Conservation (phyloP, 2,888 invertebrate species). For the Pseudanteris insignis region DNA sequence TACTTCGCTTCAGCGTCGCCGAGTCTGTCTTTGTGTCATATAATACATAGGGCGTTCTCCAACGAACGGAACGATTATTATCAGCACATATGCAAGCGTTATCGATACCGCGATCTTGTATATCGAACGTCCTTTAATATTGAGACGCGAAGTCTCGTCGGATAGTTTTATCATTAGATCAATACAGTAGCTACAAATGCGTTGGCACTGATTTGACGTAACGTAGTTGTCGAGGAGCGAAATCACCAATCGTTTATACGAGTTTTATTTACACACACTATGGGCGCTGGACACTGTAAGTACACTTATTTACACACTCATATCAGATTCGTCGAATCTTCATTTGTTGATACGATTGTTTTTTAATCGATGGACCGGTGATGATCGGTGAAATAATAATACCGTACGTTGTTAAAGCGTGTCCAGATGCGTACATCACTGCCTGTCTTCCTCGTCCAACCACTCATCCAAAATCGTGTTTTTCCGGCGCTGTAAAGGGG, state of each 20-base stretch:
- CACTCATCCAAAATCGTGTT: constrained; percentile 59
- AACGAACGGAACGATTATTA: too few relatives aligned
- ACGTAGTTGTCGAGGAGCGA: neutral
- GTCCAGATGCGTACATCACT: too few relatives aligned
- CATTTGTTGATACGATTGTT: too few relatives aligned
- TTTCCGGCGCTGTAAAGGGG: constrained; percentile 56
- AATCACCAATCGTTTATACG: constrained; percentile 18
- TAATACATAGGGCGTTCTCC: too few relatives aligned
- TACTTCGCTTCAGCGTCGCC: too few relatives aligned
- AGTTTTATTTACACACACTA: constrained; percentile 63
- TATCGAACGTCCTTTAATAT: constrained; percentile 25
- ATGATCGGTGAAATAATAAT: constrained; percentile 38
- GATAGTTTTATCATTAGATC: constrained; percentile 36
- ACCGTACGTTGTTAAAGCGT: too few relatives aligned
- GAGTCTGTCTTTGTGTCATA: too few relatives aligned
- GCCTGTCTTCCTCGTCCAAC: constrained; percentile 54
- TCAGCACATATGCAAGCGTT: too few relatives aligned
- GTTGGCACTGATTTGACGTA: constrained; percentile 28
- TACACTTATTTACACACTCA: constrained; percentile 67
- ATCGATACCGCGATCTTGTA: constrained; percentile 17
- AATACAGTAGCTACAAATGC: constrained; percentile 21
- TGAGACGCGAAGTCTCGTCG: constrained; percentile 23
- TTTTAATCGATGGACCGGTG: too few relatives aligned
- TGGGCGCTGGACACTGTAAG: constrained; percentile 66
- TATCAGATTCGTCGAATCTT: too few relatives aligned